These are phyloP conservation scores for Leuciscus idus DNA, from an alignment of 2,113 vertebrate genomes.

Conservation along the genomic window DNA sequence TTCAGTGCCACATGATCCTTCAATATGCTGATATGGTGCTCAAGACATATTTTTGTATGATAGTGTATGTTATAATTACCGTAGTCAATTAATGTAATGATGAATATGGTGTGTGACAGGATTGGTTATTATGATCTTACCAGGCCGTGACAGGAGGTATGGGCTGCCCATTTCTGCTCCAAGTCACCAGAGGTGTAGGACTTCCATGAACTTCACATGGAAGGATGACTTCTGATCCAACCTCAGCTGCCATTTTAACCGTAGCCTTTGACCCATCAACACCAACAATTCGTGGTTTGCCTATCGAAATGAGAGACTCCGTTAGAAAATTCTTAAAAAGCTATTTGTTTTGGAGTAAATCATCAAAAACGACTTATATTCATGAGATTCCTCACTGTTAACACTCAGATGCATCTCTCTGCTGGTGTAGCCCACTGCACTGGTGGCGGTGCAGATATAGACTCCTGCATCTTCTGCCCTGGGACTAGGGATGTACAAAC, in stretches of 20 bases:
- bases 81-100: neutral
- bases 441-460: slow-evolving; percentile 89
- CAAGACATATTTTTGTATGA: neutral
- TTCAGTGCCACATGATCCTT: neutral
- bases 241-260: slow-evolving; percentile 73
- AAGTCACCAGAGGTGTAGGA: slow-evolving; percentile 83
- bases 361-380: neutral
- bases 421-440: slow-evolving; percentile 82
- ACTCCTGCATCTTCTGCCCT: slow-evolving; percentile 76
- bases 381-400: slow-evolving; percentile 75
- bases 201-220: slow-evolving; percentile 83
- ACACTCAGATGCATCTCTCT: slow-evolving; percentile 84
- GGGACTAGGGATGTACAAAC: slow-evolving; percentile 77
- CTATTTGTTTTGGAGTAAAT: neutral
- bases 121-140: slow-evolving; percentile 67
- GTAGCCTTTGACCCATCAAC: slow-evolving; percentile 42
- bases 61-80: neutral
- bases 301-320: slow-evolving; percentile 65
- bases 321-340: neutral
- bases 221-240: slow-evolving; percentile 82
- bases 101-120: neutral
- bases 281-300: slow-evolving; percentile 79
- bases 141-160: slow-evolving; percentile 75
- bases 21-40: neutral
- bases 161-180: slow-evolving; percentile 80